phyloP scores from a whole-genome alignment of 2,888 invertebrate genomes.

The Cheilosia grossa region DNA sequence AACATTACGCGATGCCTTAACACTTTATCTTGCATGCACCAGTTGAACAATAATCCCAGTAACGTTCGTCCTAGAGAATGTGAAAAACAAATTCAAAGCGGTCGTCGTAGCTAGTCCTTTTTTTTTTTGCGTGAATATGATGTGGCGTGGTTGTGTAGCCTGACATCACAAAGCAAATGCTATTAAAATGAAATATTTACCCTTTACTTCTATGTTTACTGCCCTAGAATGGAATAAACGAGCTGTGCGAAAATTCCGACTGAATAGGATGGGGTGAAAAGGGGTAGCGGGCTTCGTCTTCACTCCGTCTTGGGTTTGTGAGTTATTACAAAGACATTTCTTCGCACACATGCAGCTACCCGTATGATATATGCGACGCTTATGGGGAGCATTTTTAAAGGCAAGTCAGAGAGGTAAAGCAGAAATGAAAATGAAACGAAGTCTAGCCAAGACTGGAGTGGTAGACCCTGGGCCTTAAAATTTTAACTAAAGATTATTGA shows the following conservation, averaged over 20 bases:
- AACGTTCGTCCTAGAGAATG: slow-evolving; percentile 43
- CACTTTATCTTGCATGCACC: slow-evolving; percentile 67
- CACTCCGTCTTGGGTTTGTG: slow-evolving; percentile 23
- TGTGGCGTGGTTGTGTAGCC: slow-evolving; percentile 48
- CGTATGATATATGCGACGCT: slow-evolving; percentile 35
- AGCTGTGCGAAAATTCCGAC: not conserved
- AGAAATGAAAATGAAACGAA: not conserved
- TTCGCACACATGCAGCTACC: slow-evolving; percentile 25
- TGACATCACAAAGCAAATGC: slow-evolving; percentile 61
- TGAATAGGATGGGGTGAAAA: not conserved
- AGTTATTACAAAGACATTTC: slow-evolving; percentile 49
- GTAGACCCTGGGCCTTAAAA: not conserved
- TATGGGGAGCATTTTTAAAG: slow-evolving; percentile 25
- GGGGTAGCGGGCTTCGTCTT: slow-evolving; percentile 6
- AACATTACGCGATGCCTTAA: slow-evolving; percentile 57
- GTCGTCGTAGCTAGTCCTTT: slow-evolving; percentile 35
- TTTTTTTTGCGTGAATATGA: slow-evolving; percentile 29
- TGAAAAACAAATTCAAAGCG: slow-evolving; percentile 32
- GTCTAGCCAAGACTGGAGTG: not conserved
- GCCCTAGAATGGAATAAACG: slow-evolving; percentile 26
- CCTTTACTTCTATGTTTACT: slow-evolving; percentile 43
- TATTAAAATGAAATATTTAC: slow-evolving; percentile 68
- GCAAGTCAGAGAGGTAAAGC: not conserved
- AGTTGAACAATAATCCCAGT: slow-evolving; percentile 63
- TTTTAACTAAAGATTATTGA: too few species aligned